Conservation (phyloP, 2,888 invertebrate genomes). For the Acrobeloides nanus region DNA sequence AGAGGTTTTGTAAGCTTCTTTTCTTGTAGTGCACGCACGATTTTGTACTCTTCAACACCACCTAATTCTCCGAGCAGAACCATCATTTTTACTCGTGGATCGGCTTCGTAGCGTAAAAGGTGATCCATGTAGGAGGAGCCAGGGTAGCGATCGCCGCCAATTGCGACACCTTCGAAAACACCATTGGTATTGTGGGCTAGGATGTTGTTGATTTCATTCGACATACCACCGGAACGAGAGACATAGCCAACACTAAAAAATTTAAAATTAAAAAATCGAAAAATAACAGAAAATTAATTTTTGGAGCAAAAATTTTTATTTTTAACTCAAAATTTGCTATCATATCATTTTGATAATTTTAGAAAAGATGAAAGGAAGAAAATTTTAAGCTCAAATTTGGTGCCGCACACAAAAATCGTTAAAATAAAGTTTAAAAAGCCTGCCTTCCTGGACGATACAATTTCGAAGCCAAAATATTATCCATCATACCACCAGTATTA, state of each 20-base stretch:
- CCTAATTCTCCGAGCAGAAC: constrained; percentile 95
- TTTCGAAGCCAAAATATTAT: constrained; percentile 93
- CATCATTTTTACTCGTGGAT: constrained; percentile 74
- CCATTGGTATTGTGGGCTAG: constrained; percentile 92
- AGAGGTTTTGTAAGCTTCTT: constrained; percentile 77
- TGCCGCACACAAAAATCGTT: not conserved
- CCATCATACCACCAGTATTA: constrained; percentile 99
- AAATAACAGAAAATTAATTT: no score
- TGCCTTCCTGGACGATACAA: constrained; percentile 80
- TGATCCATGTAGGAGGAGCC: constrained; percentile 98
- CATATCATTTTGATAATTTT: not conserved
- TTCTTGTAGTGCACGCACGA: constrained; percentile 77
- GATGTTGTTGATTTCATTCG: constrained; percentile 96
- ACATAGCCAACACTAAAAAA: constrained; percentile 84
- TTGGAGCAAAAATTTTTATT: not conserved
- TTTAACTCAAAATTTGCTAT: not conserved
- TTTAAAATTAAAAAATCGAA: constrained; percentile 6
- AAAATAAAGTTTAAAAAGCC: constrained; percentile 6
- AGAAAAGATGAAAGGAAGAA: no score
- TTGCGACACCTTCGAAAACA: constrained; percentile 93
- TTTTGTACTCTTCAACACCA: constrained; percentile 92
- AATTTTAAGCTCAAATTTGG: no score
- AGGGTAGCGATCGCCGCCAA: constrained; percentile 90
- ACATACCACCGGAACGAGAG: constrained; percentile 97
- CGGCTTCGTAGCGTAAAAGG: constrained; percentile 70